Evolutionary conservation across 2,888 invertebrate genomes (phyloP), one percentile per base, ranked within the genome.

Genomic region (Drosophila anomalata): DNA sequence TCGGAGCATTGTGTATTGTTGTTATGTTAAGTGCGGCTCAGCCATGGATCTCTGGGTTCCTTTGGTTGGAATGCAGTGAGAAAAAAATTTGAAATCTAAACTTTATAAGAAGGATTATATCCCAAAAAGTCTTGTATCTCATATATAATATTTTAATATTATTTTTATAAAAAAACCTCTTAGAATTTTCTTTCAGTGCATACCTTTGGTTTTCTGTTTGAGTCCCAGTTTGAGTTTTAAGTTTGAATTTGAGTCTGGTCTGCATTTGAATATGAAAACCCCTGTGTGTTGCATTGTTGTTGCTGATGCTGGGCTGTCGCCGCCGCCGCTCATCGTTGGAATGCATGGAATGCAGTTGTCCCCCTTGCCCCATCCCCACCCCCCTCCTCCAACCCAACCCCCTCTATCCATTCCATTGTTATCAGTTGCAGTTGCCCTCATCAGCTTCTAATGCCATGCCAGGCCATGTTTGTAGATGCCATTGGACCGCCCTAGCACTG

Each of bases 201-300:
- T 9, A 7, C 17, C 29, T 4, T 48, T 22, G 12, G 36, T 36
- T 39, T 65, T 65, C 26, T 65, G 46, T 51, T 52, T 63, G 66
- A 63, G 62, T 63, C 51, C 26, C 33, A 12, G 62, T 50, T 26
- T 50, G 65, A 51, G 51, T 29, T 51, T 46, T 46, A 11, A 24
- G 65, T 46, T 39, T 63, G 50, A 44, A 46, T 51, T 46, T 66
- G 52, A 52, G 63, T 51, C 69, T 59, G 48, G 59, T 48, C 61
- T 61, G 81, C 78, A 82, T 82, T 82, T 82, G 85, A 82, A 82
- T 82, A 82, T 82, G 82, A 82, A 82, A 66, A 80, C 80, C 78
- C 63, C 14, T 14, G 14, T 69, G 66, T 69, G 66, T 77, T 65
- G 44, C 62, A 50, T 76, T 58, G 58, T 78, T 62, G 67, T 74